Conservation (phyloP, 2,797 vertebrate species). For the Gobionotothen gibberifrons region DNA sequence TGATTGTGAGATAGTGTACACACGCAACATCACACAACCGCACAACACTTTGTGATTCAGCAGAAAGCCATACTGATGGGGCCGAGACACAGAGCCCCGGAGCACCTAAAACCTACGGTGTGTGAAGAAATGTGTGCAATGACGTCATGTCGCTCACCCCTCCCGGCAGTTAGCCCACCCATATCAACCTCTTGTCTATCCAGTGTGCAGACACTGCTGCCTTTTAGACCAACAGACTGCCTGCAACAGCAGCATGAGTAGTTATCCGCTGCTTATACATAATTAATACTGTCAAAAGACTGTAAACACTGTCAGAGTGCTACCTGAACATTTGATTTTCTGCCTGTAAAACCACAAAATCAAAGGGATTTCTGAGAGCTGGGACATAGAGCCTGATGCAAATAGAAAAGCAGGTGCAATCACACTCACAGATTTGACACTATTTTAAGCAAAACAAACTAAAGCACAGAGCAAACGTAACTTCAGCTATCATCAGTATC, state of each 20-base stretch:
- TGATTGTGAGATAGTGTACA: conserved; percentile 44
- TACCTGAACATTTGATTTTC: conserved; percentile 62
- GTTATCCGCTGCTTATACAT: conserved; percentile 66
- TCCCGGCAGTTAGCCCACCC: conserved; percentile 54
- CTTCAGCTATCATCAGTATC: conserved; percentile 58
- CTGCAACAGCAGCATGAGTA: conserved; percentile 50
- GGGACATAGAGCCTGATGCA: conserved; percentile 27
- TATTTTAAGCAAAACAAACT: conserved; percentile 44
- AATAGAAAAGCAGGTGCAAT: conserved; percentile 34
- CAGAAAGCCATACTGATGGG: conserved; percentile 60
- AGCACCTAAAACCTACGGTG: conserved; percentile 44
- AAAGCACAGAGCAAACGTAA: conserved; percentile 52
- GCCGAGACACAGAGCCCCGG: conserved; percentile 47
- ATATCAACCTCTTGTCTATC: conserved; percentile 60
- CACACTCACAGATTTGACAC: conserved; percentile 18
- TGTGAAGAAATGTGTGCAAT: conserved; percentile 68
- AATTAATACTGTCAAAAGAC: conserved; percentile 72
- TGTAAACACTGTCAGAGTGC: conserved; percentile 48
- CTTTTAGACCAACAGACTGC: conserved; percentile 61
- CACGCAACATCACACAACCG: conserved; percentile 26
- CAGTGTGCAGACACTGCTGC: conserved; percentile 51
- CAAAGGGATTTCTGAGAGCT: conserved; percentile 44
- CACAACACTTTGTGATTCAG: conserved; percentile 55
- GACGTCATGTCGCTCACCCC: conserved; percentile 61
- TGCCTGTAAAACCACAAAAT: conserved; percentile 55